Evolutionary conservation across 2,888 invertebrate genomes (phyloP).

Genomic region (Heliconius charithonia): DNA sequence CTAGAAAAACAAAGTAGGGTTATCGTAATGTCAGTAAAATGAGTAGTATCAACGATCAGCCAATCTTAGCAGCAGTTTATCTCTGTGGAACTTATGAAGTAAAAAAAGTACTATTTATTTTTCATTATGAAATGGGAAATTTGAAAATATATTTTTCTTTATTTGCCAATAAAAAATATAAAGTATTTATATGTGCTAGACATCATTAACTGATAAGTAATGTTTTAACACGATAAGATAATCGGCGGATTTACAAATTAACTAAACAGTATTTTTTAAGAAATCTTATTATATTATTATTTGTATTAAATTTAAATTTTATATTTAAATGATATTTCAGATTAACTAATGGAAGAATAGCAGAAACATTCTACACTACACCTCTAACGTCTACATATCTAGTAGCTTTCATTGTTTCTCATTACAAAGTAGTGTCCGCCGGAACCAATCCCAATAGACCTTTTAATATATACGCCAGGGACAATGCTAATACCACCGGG

Average conservation of each 20-base stretch:
- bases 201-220: constrained; percentile 3
- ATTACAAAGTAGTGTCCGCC: constrained; percentile 76
- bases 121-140: background rate
- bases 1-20: too few species aligned
- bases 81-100: too few species aligned
- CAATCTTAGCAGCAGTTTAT: too few species aligned
- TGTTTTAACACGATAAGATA: background rate
- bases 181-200: background rate
- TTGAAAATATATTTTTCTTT: background rate
- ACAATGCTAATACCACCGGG: constrained; percentile 69
- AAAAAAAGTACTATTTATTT: too few species aligned
- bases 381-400: constrained; percentile 92
- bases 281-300: background rate
- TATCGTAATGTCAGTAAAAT: too few species aligned
- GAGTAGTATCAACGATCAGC: too few species aligned
- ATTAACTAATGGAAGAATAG: constrained; percentile 54
- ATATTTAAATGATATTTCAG: constrained; percentile 50
- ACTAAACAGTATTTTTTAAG: background rate
- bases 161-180: background rate
- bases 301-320: background rate
- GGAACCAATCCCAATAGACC: constrained; percentile 58
- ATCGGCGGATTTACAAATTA: background rate
- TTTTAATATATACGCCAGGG: constrained; percentile 74
- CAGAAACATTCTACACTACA: constrained; percentile 81
- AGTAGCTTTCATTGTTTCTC: constrained; percentile 93